Conservation (phyloP, 2,888 invertebrate species). For the Malthinus flaveolus region DNA sequence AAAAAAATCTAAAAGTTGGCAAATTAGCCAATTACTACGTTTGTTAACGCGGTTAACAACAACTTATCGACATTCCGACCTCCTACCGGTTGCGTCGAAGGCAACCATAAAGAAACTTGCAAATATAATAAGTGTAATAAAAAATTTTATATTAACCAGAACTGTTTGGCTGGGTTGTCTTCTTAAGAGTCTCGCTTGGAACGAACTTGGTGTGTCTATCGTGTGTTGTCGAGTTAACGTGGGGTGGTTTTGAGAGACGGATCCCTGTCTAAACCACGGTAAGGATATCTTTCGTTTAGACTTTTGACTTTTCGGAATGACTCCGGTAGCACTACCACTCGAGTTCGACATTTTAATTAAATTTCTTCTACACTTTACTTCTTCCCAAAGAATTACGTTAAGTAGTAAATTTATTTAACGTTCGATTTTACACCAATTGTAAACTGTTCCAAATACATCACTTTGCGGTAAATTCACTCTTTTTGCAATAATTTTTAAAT, state of each 20-base stretch:
- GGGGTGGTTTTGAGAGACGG: slow-evolving; percentile 73
- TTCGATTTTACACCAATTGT: not conserved
- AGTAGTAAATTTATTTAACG: not conserved
- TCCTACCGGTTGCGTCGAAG: too few relatives aligned
- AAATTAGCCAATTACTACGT: too few relatives aligned
- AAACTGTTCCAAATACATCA: slow-evolving; percentile 11
- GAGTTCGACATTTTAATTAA: slow-evolving; percentile 29
- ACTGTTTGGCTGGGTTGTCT: slow-evolving; percentile 65
- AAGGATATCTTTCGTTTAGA: slow-evolving; percentile 83
- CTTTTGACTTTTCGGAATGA: slow-evolving; percentile 63
- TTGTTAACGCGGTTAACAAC: too few relatives aligned
- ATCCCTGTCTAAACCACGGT: slow-evolving; percentile 87
- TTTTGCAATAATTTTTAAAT: slow-evolving; percentile 3
- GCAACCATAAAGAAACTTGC: not conserved
- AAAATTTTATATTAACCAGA: slow-evolving; percentile 49
- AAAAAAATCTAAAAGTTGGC: too few relatives aligned
- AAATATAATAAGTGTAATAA: slow-evolving; percentile 3
- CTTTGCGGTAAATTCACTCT: not conserved
- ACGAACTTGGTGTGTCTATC: slow-evolving; percentile 86
- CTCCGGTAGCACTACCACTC: slow-evolving; percentile 41
- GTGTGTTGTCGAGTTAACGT: slow-evolving; percentile 83
- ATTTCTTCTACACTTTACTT: not conserved
- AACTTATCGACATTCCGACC: too few relatives aligned
- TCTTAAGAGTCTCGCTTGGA: slow-evolving; percentile 75
- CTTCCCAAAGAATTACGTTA: not conserved